Evolutionary conservation across 2,797 vertebrate genomes (phyloP).

Genomic region (Myiotriccus ornatus): DNA sequence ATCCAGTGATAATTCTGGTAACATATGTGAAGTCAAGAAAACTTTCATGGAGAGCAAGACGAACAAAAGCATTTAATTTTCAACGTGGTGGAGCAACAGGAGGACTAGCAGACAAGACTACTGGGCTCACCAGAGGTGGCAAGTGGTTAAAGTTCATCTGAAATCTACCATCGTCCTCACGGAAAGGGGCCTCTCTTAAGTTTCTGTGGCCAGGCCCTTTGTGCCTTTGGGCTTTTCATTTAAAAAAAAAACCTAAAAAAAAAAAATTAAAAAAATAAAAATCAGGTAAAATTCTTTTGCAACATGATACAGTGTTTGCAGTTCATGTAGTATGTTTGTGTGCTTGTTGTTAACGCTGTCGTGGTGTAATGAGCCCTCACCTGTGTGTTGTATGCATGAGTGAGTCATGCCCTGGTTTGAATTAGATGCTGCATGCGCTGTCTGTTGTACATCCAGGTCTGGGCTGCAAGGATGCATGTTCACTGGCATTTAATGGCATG

Average conservation of each 20-base stretch:
- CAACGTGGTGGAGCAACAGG: not conserved
- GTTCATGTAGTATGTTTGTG: not conserved
- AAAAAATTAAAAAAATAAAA: not conserved
- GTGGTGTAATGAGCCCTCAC: not conserved
- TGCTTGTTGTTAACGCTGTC: not conserved
- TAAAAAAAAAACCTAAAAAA: not conserved
- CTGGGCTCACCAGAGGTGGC: not conserved
- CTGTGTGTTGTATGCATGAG: not conserved
- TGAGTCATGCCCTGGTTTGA: not conserved
- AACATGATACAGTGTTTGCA: not conserved
- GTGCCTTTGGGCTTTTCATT: not conserved
- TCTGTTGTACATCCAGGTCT: not conserved
- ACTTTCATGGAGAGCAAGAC: not conserved
- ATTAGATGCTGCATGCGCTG: not conserved
- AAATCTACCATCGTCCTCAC: not conserved
- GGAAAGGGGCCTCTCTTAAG: not conserved
- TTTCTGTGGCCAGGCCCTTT: not conserved
- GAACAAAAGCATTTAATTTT: not conserved
- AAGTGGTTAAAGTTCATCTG: not conserved
- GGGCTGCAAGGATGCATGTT: not conserved
- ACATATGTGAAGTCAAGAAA: not conserved
- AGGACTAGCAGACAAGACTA: not conserved
- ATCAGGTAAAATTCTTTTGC: slow-evolving; percentile 48
- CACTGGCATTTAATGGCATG: not conserved
- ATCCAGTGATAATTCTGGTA: not conserved